phyloP scores from a whole-genome alignment of 2,797 vertebrate species.

The Champsocephalus esox region DNA sequence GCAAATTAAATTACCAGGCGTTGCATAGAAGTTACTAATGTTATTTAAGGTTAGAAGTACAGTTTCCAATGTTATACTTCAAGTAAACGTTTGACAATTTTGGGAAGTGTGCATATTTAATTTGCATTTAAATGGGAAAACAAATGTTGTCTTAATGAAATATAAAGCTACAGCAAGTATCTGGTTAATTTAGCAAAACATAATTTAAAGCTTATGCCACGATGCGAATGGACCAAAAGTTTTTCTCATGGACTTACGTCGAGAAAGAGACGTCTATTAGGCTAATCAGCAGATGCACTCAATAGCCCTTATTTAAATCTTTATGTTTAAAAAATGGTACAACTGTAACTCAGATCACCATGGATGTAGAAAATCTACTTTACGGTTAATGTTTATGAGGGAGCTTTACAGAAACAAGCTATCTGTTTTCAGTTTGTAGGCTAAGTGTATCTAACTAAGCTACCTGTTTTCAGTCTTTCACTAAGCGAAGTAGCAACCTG shows the following conservation, averaged over 20 bases:
- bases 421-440: too few species aligned
- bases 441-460: too few species aligned
- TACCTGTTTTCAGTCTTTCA: too few species aligned
- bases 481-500: too few species aligned
- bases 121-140: not conserved
- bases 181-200: not conserved
- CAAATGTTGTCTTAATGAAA: not conserved
- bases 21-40: not conserved
- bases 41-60: not conserved
- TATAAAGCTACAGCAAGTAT: not conserved
- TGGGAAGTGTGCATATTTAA: not conserved
- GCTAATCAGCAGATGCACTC: too few species aligned
- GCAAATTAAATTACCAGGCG: not conserved
- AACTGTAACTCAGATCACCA: too few species aligned
- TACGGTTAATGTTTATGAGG: not conserved
- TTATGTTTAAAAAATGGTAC: too few species aligned
- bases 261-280: too few species aligned
- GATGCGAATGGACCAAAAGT: too few species aligned
- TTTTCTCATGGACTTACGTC: too few species aligned
- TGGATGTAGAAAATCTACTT: too few species aligned
- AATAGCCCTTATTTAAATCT: too few species aligned
- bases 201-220: not conserved
- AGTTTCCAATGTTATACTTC: not conserved
- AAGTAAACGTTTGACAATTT: not conserved
- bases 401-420: not conserved